These are phyloP conservation scores for Phalacrocorax pelagicus DNA, from an alignment of 2,113 vertebrate species.

Conservation along the genomic window DNA sequence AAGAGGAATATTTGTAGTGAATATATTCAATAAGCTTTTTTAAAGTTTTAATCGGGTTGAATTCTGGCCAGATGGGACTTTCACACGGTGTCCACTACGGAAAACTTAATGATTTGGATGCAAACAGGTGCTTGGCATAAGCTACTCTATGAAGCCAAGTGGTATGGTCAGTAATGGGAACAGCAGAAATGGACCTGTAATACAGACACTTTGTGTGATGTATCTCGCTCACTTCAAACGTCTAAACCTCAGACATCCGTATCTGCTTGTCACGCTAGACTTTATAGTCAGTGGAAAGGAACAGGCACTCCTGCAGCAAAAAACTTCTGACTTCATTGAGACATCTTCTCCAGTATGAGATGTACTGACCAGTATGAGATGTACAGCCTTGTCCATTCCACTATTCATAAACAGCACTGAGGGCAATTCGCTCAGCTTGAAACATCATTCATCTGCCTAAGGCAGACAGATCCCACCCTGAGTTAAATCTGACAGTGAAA, in stretches of 20 bases:
- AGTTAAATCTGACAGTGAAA: neutral
- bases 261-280: neutral
- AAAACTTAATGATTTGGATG: neutral
- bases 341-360: neutral
- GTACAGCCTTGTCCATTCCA: neutral
- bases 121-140: neutral
- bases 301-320: neutral
- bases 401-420: neutral
- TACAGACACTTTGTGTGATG: neutral
- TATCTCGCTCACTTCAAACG: neutral
- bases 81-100: neutral
- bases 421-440: neutral
- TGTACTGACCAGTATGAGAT: neutral
- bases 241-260: neutral
- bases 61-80: neutral
- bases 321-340: neutral
- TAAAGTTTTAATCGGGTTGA: neutral
- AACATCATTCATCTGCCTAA: neutral
- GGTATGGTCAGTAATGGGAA: neutral
- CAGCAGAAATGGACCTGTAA: neutral
- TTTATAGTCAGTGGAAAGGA: neutral
- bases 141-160: neutral
- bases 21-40: neutral
- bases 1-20: neutral
- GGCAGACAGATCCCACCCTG: neutral